These are phyloP conservation scores for Sparidentex hasta DNA, from an alignment of 2,797 vertebrate species.

Conservation along the genomic window DNA sequence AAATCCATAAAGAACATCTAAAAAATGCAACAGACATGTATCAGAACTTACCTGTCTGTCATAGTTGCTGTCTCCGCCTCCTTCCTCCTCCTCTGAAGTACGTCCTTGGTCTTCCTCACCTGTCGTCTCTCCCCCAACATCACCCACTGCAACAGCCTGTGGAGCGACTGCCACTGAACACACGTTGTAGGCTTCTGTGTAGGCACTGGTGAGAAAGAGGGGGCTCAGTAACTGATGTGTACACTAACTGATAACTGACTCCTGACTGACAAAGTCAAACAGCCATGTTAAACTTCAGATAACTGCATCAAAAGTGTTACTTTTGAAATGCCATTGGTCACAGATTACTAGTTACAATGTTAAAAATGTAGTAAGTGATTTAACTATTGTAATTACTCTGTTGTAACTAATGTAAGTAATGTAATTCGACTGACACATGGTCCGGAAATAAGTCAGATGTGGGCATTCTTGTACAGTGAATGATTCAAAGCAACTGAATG, in stretches of 20 bases:
- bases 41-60: constrained; percentile 84
- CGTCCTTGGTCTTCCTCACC: constrained; percentile 89
- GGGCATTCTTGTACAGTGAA: too few species aligned
- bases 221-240: neutral
- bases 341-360: too few species aligned
- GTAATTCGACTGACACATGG: too few species aligned
- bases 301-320: neutral
- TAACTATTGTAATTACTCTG: too few species aligned
- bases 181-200: constrained; percentile 93
- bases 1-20: too few species aligned
- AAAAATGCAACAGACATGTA: neutral
- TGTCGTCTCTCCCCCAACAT: constrained; percentile 29
- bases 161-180: constrained; percentile 81
- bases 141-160: constrained; percentile 25
- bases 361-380: too few species aligned
- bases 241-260: neutral
- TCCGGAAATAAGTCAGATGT: too few species aligned
- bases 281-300: neutral
- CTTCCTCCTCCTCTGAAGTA: constrained; percentile 91
- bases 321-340: too few species aligned
- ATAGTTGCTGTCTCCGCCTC: constrained; percentile 77
- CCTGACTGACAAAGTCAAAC: neutral
- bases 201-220: constrained; percentile 84
- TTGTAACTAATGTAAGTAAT: too few species aligned
- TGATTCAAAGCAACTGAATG: too few species aligned